A percentile compares a stretch with the other conserved stretches of the same genome.
phyloP scores from a whole-genome alignment of 2,888 invertebrate genomes.

The Dasysyrphus albostriatus region DNA sequence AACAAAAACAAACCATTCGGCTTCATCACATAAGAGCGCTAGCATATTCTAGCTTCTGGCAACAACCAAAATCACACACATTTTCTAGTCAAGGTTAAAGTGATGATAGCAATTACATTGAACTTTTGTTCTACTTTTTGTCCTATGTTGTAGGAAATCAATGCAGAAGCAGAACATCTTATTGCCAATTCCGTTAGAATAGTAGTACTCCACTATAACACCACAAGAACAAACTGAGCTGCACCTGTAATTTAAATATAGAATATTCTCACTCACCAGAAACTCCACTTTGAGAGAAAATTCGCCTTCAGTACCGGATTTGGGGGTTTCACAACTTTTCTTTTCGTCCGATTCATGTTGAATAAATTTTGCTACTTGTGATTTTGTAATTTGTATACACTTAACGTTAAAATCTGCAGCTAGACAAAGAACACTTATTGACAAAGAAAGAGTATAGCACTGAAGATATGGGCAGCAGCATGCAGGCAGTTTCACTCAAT shows the following conservation, averaged over 20 bases:
- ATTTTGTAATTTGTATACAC: conserved; percentile 24
- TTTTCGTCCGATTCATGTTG: conserved; percentile 82
- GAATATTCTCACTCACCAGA: conserved; percentile 86
- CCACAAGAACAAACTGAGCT: background rate
- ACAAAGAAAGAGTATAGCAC: conserved; percentile 58
- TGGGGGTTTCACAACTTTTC: conserved; percentile 84
- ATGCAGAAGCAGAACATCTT: conserved; percentile 16
- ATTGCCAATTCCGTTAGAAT: background rate
- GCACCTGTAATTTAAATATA: conserved; percentile 26
- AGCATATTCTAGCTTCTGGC: background rate
- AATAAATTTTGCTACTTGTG: conserved; percentile 38
- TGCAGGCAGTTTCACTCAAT: conserved; percentile 55
- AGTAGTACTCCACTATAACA: background rate
- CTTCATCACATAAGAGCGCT: background rate
- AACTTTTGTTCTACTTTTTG: conserved; percentile 24
- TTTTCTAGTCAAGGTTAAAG: conserved; percentile 16
- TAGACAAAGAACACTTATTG: conserved; percentile 51
- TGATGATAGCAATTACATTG: conserved; percentile 32
- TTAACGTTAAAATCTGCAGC: conserved; percentile 16
- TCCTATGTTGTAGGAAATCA: background rate
- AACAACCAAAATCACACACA: background rate
- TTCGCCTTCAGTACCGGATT: conserved; percentile 88
- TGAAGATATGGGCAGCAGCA: conserved; percentile 32
- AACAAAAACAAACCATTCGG: background rate
- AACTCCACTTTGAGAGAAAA: conserved; percentile 87